Evolutionary conservation across 2,888 invertebrate genomes (phyloP).

Genomic region (Drosophila formosana): DNA sequence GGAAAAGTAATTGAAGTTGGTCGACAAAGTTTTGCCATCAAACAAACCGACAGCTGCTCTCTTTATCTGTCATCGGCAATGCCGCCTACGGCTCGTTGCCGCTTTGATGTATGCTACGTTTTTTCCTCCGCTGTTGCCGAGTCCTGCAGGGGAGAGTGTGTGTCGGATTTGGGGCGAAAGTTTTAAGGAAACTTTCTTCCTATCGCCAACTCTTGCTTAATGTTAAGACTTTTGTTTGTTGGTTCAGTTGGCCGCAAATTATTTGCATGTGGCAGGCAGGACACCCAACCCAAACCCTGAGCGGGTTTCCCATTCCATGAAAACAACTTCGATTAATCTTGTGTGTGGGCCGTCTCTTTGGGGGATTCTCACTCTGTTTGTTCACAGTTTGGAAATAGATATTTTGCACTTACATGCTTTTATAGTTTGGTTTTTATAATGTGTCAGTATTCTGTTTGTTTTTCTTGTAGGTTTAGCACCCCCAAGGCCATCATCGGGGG

Average conservation of each 20-base stretch:
- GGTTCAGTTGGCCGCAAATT: constrained; percentile 67
- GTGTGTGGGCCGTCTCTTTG: constrained; percentile 38
- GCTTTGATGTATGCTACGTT: constrained; percentile 71
- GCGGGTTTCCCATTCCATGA: constrained; percentile 4
- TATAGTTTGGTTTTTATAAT: constrained; percentile 51
- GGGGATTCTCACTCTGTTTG: constrained; percentile 35
- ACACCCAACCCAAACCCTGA: not conserved
- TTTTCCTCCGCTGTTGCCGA: constrained; percentile 18
- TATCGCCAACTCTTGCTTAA: constrained; percentile 34
- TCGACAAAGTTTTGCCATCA: constrained; percentile 66
- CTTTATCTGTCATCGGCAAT: constrained; percentile 37
- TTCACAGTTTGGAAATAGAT: constrained; percentile 48
- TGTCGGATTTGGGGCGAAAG: constrained; percentile 46
- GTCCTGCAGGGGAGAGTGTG: constrained; percentile 15
- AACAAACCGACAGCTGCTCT: constrained; percentile 70
- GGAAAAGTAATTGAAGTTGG: constrained; percentile 73
- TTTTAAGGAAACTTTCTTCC: constrained; percentile 59
- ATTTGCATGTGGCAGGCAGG: constrained; percentile 59
- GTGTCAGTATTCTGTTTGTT: constrained; percentile 43
- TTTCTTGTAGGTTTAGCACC: constrained; percentile 22
- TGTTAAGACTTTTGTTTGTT: constrained; percentile 56
- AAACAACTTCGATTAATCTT: constrained; percentile 66
- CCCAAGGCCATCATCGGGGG: constrained; percentile 20
- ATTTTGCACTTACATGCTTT: constrained; percentile 53
- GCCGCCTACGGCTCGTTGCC: constrained; percentile 45